A percentile compares a stretch with the other conserved stretches of the same genome.
Evolutionary conservation across 2,797 vertebrate species (phyloP).

Genomic region (Sorex maritimensis): DNA sequence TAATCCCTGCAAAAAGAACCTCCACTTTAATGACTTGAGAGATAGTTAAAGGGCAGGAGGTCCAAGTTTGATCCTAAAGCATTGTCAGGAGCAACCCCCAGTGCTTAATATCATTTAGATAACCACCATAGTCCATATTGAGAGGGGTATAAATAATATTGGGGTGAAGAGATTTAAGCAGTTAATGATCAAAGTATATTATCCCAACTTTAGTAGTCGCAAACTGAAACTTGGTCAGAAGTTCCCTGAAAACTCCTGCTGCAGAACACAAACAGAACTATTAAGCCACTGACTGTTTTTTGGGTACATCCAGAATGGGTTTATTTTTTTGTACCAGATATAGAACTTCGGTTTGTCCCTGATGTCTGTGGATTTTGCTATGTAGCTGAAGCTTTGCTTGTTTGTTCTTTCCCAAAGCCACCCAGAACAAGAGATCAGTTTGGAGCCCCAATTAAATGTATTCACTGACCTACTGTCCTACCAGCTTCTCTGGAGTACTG

Average conservation of each 20-base stretch:
- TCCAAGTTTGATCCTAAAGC: too few relatives aligned
- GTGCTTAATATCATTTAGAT: conserved; percentile 3
- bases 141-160: conserved; percentile 33
- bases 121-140: conserved; percentile 27
- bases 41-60: too few relatives aligned
- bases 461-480: conserved; percentile 17
- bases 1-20: not conserved
- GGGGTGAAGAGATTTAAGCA: conserved; percentile 14
- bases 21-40: conserved; percentile 25
- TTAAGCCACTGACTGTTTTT: conserved; percentile 55
- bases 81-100: not conserved
- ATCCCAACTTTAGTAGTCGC: conserved; percentile 38
- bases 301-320: conserved; percentile 62
- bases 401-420: conserved; percentile 3
- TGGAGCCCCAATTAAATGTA: not conserved
- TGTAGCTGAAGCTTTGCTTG: conserved; percentile 55
- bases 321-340: conserved; percentile 62
- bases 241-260: conserved; percentile 18
- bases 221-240: conserved; percentile 63
- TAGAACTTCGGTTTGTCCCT: conserved; percentile 65
- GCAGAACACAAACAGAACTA: conserved; percentile 59
- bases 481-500: conserved; percentile 47
- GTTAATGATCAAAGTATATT: conserved; percentile 57
- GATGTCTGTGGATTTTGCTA: conserved; percentile 50
- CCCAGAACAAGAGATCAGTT: too few relatives aligned